Base-by-base conservation (phyloP, 2,113 vertebrate genomes). In the Percina caprodes region DNA sequence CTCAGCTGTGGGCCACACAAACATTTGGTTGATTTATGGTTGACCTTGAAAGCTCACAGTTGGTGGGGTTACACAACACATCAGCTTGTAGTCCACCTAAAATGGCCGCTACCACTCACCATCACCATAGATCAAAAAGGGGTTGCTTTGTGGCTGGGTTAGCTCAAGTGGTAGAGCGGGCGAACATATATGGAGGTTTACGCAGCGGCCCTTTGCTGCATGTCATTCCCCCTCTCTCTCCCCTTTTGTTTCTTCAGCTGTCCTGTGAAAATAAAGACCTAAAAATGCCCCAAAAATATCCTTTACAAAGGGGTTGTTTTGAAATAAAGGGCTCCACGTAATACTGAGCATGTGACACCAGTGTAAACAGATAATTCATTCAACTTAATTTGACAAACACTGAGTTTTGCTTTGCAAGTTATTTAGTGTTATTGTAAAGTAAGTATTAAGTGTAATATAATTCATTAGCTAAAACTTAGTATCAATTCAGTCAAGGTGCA, bases 401-500 rank as follows among this genome's bases (percentile, higher is more conserved):
- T 81, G 79, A 82, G 68, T 76, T 77, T 86, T 74, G 63, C 58
- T 63, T 67, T 74, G 58, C 24, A 52, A 61, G 49, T 69, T 75
- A 69, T 80, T 77, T 69, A 74, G 76, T 80, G 71, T 84, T 82
- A 88, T 89, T 75, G 82, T 82, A 91, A 89, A 90, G 80, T 87
- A 66, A 58, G 65, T 79, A 23, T 67, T 82, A 68, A 69, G 75
- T 71, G 62, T 85, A 33, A 82, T 54, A 72, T 84, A 70, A 85
- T 83, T 83, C 33, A 89, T 80, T 51, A 74, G 75, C 73, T 88
- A 83, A 86, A 89, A 86, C 55, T 78, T 49, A 18, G 45, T 82
- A 80, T 77, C 30, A 86, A 49, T 74, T 87, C 55, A 74, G 71
- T 91, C 79, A 92, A 93, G 81, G 84, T 89, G 86, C 92, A 92